Evolutionary conservation across 1,140 invertebrate genomes (phyloP), one percentile per base, ranked within the genome.

Genomic region (Eumaeus atala): DNA sequence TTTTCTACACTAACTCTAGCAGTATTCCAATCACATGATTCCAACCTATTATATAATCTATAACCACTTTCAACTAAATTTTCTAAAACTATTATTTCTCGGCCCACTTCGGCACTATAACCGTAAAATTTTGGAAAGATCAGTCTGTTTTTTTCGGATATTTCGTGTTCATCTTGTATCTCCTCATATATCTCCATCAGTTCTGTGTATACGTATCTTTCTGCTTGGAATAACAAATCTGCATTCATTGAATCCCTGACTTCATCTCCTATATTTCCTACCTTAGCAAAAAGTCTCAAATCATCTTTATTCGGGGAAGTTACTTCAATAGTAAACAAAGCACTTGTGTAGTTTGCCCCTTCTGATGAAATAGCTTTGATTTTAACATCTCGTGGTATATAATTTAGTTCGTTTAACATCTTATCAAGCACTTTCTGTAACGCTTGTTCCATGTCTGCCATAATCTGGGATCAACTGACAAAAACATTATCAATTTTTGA

Each of bases 221-320:
- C 82, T 7, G 57, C 73, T 7, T 51, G 36, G 51, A 63, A 85
- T 6, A 81, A 18, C 44, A 55, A 61, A 6, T 76, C 69, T 0
- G 61, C 56, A 6, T 67, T 58, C 58, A 76, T 62, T 6, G 16
- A 17, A 4, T 52, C 28, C 11, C 77, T 51, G 40, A 78, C 36
- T 1, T 58, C 42, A 9, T 64, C 60, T 4, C 56, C 57, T 9
- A 83, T 63, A 0, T 54, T 56, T 1, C 70, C 73, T 0, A 78
- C 70, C 69, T 84, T 84, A 0, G 72, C 77, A 50, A 84, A 84
- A 0, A 84, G 55, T 16, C 80, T 66, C 5, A 78, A 28, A 16
- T 66, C 56, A 9, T 69, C 67, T 48, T 56, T 61, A 7, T 62
- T 51, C 1, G 63, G 55, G 1, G 64, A 58, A 1, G 51, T 56